Percentiles rank a stretch among this genome's conserved stretches.
These are phyloP conservation scores for Lycaena phlaeas DNA, from an alignment of 2,888 invertebrate species.

Conservation along the genomic window DNA sequence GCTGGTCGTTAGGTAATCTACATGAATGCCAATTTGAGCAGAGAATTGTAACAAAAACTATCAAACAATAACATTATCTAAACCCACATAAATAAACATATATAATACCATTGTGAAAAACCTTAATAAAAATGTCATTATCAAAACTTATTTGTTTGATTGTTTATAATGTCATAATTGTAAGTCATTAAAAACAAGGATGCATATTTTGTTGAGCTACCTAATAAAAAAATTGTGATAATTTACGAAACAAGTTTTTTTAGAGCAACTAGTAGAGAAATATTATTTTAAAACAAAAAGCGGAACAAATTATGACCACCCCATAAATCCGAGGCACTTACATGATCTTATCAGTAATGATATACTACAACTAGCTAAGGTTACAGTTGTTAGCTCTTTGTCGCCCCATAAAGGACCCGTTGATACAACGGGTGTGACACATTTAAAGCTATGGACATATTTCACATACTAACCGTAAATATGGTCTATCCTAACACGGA, in stretches of 20 bases:
- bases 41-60: no score
- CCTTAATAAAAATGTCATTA: no score
- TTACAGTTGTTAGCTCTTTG: constrained; percentile 58
- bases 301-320: constrained; percentile 35
- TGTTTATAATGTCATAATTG: no score
- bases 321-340: constrained; percentile 68
- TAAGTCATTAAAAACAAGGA: no score
- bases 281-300: constrained; percentile 7
- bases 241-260: constrained; percentile 29
- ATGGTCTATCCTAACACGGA: constrained; percentile 64
- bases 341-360: constrained; percentile 68
- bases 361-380: constrained; percentile 66
- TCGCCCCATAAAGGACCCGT: constrained; percentile 57
- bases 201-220: not conserved
- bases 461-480: constrained; percentile 60
- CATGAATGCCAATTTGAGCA: not conserved
- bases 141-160: no score
- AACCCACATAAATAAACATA: no score
- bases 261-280: constrained; percentile 27
- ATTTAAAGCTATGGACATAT: constrained; percentile 73
- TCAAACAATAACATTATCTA: no score
- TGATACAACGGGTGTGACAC: constrained; percentile 69
- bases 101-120: no score
- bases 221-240: not conserved
- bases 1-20: not conserved